phyloP scores from a whole-genome alignment of 2,797 vertebrate species.

The Halcyon leucocephala region DNA sequence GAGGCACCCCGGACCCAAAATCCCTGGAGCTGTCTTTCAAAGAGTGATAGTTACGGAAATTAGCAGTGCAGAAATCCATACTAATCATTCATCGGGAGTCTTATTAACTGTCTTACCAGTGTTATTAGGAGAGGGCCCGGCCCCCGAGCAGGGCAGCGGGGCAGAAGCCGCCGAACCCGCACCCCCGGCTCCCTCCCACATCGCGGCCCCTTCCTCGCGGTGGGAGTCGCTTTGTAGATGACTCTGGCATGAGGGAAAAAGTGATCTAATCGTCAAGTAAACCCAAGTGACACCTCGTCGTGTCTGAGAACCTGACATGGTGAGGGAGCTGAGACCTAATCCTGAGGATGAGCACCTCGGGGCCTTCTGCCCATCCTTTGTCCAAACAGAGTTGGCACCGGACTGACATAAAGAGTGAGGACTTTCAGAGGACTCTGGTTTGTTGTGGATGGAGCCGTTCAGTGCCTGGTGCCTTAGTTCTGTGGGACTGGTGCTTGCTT shows the following conservation, averaged over 20 bases:
- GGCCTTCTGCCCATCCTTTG: rapidly evolving
- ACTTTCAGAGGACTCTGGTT: background rate
- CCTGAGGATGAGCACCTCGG: rapidly evolving
- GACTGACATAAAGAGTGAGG: rapidly evolving
- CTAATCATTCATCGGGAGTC: slow-evolving; percentile 92
- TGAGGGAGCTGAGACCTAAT: background rate
- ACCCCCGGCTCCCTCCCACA: background rate
- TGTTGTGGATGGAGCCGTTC: rapidly evolving
- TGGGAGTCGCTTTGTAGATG: rapidly evolving
- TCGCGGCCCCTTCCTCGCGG: rapidly evolving
- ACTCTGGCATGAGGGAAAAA: rapidly evolving
- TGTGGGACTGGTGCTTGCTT: background rate
- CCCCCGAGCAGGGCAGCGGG: slow-evolving; percentile 65
- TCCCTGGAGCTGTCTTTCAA: slow-evolving; percentile 96
- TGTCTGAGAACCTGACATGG: background rate
- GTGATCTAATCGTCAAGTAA: rapidly evolving
- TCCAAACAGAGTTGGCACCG: rapidly evolving
- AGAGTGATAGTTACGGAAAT: slow-evolving; percentile 99
- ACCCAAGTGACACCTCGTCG: background rate
- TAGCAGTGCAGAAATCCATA: slow-evolving; percentile 94
- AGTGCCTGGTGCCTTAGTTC: background rate
- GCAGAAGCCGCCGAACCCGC: slow-evolving; percentile 48
- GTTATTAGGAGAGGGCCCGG: slow-evolving; percentile 83
- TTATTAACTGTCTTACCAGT: slow-evolving; percentile 93
- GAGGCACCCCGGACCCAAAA: slow-evolving; percentile 86